Evolutionary conservation across 2,888 invertebrate genomes (phyloP), one percentile per base, ranked within the genome.

Genomic region (Caenorhabditis sp.): DNA sequence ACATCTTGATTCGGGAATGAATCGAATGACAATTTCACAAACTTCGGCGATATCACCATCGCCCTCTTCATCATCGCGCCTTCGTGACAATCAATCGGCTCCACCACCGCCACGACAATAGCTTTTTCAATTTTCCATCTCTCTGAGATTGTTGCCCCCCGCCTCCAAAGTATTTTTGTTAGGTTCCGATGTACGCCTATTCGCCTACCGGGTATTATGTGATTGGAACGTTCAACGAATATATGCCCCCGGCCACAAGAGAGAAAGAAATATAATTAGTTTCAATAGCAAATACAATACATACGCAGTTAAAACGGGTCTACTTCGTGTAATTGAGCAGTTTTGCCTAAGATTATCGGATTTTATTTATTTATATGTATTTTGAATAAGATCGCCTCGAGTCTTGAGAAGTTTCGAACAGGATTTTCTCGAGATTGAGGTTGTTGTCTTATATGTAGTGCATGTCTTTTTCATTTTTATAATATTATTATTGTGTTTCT

Each of bases 71-170:
- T 64, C 64, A 5, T 61, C 27, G n/a, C 73, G 73, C 23, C 62
- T 60, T 27, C 65, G 73, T 31, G 73, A 73, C 60, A 65, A 73
- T 60, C 73, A 73, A 26, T 73, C 73, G 31, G 73, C 73, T 10
- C 73, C 73, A 21, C 73, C 73, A n/a, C 62, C 55, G 2, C 65
- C 26, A 1, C 67, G 17, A n/a, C 57, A 58, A 21, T 43, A 43
- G 43, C 17, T 5, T 43, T 43, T 43, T 17, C n/a, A n/a, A n/a
- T n/a, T 43, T 17, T 43, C 17, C 36, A 8, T 36, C 12, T 36
- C 12, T 36, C 12, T 12, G 17, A 43, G 17, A 17, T 43, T 43
- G 4, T 31, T 10, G 31, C 31, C 31, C 31, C 31, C n/a, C n/a
- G n/a, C n/a, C n/a, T n/a, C n/a, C n/a, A n/a, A 31, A 31, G 31